Evolutionary conservation across 2,797 vertebrate genomes (phyloP).

Genomic region (Heterohyrax brucei): DNA sequence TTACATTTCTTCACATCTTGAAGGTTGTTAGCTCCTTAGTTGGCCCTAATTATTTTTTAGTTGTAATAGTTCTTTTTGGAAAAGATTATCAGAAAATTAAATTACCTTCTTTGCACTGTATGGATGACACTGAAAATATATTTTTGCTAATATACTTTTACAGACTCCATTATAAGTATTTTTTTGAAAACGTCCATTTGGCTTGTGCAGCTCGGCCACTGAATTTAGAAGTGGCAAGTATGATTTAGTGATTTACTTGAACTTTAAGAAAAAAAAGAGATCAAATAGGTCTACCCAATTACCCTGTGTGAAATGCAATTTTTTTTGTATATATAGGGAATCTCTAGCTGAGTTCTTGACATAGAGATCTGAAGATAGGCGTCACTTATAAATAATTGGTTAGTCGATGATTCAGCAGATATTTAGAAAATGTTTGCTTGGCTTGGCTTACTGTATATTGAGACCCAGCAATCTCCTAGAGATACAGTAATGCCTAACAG

Average conservation of each 20-base stretch:
- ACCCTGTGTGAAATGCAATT: background rate
- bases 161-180: background rate
- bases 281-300: slow-evolving; percentile 44
- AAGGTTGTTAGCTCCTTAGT: slow-evolving; percentile 81
- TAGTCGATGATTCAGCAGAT: background rate
- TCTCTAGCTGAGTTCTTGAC: slow-evolving; percentile 11
- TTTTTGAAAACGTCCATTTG: slow-evolving; percentile 64
- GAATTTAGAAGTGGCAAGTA: slow-evolving; percentile 60
- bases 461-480: slow-evolving; percentile 38
- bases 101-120: slow-evolving; percentile 57
- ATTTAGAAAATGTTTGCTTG: slow-evolving; percentile 43
- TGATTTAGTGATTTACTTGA: slow-evolving; percentile 58
- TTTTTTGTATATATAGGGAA: background rate
- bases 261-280: slow-evolving; percentile 29
- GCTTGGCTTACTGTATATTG: background rate
- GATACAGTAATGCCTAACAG: background rate
- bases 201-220: background rate
- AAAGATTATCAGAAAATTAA: slow-evolving; percentile 69
- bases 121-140: slow-evolving; percentile 50
- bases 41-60: slow-evolving; percentile 83
- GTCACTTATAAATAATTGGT: background rate
- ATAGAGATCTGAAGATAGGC: background rate
- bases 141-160: slow-evolving; percentile 63
- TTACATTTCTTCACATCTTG: slow-evolving; percentile 83
- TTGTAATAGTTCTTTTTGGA: slow-evolving; percentile 71